These are phyloP conservation scores for Syngnathoides biaculeatus DNA, from an alignment of 2,113 vertebrate genomes.

Conservation along the genomic window DNA sequence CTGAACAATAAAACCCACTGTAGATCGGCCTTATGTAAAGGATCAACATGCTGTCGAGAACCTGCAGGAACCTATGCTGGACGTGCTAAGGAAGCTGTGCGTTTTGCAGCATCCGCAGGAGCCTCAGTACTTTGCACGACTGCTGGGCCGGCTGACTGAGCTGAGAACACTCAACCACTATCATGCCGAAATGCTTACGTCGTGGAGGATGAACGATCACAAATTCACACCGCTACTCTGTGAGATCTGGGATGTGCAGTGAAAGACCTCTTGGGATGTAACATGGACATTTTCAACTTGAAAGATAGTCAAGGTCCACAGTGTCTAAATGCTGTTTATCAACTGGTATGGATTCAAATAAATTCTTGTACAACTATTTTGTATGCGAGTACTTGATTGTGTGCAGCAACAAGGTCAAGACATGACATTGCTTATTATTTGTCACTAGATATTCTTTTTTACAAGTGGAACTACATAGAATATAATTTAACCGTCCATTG, in stretches of 20 bases:
- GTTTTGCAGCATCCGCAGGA: slow-evolving; percentile 83
- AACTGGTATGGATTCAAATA: slow-evolving; percentile 6
- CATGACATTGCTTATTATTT: background rate
- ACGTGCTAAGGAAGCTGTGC: slow-evolving; percentile 87
- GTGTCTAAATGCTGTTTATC: slow-evolving; percentile 15
- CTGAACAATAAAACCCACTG: background rate
- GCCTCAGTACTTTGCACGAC: slow-evolving; percentile 93
- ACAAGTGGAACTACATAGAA: no score
- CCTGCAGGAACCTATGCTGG: slow-evolving; percentile 89
- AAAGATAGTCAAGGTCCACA: slow-evolving; percentile 5
- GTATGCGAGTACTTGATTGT: slow-evolving; percentile 1
- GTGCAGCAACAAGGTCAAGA: background rate
- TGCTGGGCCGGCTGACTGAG: slow-evolving; percentile 91
- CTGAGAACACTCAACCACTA: slow-evolving; percentile 93
- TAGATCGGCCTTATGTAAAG: slow-evolving; percentile 92
- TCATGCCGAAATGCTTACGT: slow-evolving; percentile 92
- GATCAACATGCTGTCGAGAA: slow-evolving; percentile 86
- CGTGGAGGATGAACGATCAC: slow-evolving; percentile 91
- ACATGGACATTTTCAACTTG: slow-evolving; percentile 24
- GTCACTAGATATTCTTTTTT: background rate
- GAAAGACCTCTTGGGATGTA: slow-evolving; percentile 26
- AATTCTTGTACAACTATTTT: slow-evolving; percentile 7
- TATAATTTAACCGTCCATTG: background rate
- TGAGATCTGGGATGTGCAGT: slow-evolving; percentile 98
- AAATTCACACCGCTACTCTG: slow-evolving; percentile 97